Evolutionary conservation across 2,888 invertebrate genomes (phyloP).

Genomic region (Dugesia japonica): DNA sequence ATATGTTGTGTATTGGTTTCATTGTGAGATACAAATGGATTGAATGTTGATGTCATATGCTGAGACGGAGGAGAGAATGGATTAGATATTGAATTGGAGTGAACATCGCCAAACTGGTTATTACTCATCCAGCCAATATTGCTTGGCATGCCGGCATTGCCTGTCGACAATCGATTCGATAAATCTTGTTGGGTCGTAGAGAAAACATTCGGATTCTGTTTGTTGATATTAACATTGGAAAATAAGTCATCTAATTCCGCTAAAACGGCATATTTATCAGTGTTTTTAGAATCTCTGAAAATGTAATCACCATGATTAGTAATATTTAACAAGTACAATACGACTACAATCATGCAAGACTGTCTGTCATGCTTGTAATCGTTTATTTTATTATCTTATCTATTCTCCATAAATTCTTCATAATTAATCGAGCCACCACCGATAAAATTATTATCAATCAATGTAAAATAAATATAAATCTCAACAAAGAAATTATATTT

Average conservation of each 20-base stretch:
- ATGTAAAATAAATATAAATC: too few relatives aligned
- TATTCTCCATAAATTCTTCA: too few relatives aligned
- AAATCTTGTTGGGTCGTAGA: not conserved
- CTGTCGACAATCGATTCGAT: not conserved
- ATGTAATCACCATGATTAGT: too few relatives aligned
- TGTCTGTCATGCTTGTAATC: too few relatives aligned
- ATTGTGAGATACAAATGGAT: not conserved
- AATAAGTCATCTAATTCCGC: slow-evolving; percentile 16
- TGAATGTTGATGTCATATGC: not conserved
- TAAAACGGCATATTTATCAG: slow-evolving; percentile 15
- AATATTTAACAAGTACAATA: too few relatives aligned
- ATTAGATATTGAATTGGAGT: not conserved
- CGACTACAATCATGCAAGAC: too few relatives aligned
- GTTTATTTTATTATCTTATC: too few relatives aligned
- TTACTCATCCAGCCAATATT: not conserved
- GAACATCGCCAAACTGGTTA: not conserved
- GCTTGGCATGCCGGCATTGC: not conserved
- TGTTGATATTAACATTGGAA: not conserved
- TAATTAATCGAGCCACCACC: too few relatives aligned
- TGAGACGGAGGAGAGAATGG: not conserved
- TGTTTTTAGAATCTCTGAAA: not conserved
- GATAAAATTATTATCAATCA: too few relatives aligned
- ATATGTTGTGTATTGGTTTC: not conserved
- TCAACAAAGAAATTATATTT: too few relatives aligned
- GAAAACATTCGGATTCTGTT: not conserved